Conservation (phyloP, 2,888 invertebrate genomes). For the Heliconius erato region DNA sequence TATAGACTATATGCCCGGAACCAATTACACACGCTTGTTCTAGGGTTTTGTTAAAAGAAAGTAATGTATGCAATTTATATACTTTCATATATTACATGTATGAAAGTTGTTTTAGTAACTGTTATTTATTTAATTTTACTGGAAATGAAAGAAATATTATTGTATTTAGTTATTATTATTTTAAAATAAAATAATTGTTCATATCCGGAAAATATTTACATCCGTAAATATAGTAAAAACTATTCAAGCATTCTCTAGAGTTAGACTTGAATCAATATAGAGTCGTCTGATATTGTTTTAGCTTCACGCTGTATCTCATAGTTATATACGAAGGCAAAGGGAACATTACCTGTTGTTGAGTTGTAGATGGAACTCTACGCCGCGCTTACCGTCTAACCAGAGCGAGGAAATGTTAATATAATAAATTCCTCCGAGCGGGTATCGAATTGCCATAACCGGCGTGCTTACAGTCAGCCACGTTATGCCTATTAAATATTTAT, state of each 20-base stretch:
- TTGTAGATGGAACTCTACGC: too few relatives aligned
- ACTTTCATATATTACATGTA: constrained; percentile 4
- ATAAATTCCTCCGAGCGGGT: too few relatives aligned
- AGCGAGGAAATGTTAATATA: too few relatives aligned
- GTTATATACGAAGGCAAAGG: too few relatives aligned
- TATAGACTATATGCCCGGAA: constrained; percentile 50
- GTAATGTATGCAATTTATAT: neutral
- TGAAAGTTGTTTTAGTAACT: neutral
- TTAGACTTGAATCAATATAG: too few relatives aligned
- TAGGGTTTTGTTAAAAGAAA: constrained; percentile 30
- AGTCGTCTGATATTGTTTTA: too few relatives aligned
- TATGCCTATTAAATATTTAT: neutral
- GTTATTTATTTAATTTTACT: neutral
- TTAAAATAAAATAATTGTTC: neutral
- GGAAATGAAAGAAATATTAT: neutral
- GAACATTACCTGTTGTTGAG: too few relatives aligned
- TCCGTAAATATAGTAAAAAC: neutral
- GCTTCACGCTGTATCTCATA: too few relatives aligned
- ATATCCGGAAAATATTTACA: neutral
- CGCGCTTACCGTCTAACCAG: too few relatives aligned
- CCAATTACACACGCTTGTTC: constrained; percentile 36
- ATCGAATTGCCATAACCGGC: neutral
- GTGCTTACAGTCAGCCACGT: neutral
- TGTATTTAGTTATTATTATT: neutral
- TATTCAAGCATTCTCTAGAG: neutral